Base-by-base conservation (phyloP, 2,797 vertebrate species). In the Cryptoblepharus egeriae region DNA sequence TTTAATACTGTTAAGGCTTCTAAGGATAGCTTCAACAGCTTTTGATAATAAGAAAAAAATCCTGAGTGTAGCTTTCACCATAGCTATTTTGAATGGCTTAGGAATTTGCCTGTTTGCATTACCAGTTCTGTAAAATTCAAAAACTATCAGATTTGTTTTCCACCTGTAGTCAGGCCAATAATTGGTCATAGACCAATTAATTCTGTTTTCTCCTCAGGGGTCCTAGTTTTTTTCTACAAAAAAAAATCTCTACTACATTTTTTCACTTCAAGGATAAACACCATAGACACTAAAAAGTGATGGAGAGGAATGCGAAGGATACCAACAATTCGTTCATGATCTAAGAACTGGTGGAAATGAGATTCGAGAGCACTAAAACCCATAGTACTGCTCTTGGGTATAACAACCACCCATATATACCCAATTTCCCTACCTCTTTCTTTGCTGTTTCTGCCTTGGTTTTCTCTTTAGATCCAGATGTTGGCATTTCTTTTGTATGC, bases 401-500 rank as follows among this genome's bases (percentile, higher is more conserved):
- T n/a, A 24, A 32, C 42, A 24, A n/a, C 52, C 68, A 39, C 13
- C 4, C 20, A 77, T 39, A 71, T 71, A 58, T 64, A 60, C 11
- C 3, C 55, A n/a, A 30, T 67, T 63, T 63, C 30, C 71, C 93
- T 92, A 97, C 97, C 92, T 96, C 95, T 83, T 94, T 96, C 87
- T 95, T 96, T 26, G 92, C 82, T 57, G 89, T 72, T 93, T 97
- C 97, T 88, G 88, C 94, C 94, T 98, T 99, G 88, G 93, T 95
- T 93, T 99, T 99, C 85, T 98, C 98, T 92, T 98, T 99, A 84
- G 98, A 99, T 30, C 99, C 99, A 63, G 97, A 97, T 0, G 98
- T 99, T 49, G 99, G 99, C 98, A 99, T 99, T 90, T 99, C 99
- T 91, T 99, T 99, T 60, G 97, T 98, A 89, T 99, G 98, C 11